Percentiles rank a stretch among this genome's conserved stretches.
Evolutionary conservation across 2,113 vertebrate genomes (phyloP).

Genomic region (Cheirogaleus medius): DNA sequence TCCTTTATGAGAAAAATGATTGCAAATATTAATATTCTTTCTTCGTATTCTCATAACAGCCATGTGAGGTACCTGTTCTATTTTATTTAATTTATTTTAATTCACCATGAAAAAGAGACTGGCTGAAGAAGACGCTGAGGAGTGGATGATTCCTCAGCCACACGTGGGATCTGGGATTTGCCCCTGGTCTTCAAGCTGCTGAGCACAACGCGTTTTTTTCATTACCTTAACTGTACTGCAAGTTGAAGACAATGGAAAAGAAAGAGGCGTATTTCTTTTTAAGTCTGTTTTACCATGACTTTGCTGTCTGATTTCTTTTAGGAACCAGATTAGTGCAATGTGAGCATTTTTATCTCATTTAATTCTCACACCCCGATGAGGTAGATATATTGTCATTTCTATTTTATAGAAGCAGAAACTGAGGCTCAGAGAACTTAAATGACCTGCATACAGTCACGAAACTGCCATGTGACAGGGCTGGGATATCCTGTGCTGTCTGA

Average conservation of each 20-base stretch:
- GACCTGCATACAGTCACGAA: background rate
- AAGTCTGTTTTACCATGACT: background rate
- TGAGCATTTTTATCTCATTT: background rate
- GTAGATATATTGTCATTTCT: no score
- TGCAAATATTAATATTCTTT: background rate
- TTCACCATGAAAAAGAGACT: background rate
- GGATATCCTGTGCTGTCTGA: background rate
- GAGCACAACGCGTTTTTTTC: rapidly evolving
- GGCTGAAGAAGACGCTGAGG: background rate
- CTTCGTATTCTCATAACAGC: background rate
- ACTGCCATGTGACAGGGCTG: background rate
- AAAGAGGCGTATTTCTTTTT: rapidly evolving
- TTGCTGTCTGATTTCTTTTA: background rate
- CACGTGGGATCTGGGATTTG: rapidly evolving
- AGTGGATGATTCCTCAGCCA: rapidly evolving
- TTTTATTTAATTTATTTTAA: background rate
- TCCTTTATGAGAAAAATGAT: background rate
- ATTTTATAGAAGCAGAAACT: background rate
- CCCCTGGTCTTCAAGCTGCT: background rate
- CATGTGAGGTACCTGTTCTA: background rate
- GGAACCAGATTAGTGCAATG: background rate
- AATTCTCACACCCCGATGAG: background rate
- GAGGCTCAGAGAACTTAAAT: background rate
- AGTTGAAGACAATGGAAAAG: rapidly evolving
- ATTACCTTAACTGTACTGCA: rapidly evolving